A percentile compares a stretch with the other conserved stretches of the same genome.
phyloP scores from a whole-genome alignment of 2,797 vertebrate species.

The Sandelia bainsii region DNA sequence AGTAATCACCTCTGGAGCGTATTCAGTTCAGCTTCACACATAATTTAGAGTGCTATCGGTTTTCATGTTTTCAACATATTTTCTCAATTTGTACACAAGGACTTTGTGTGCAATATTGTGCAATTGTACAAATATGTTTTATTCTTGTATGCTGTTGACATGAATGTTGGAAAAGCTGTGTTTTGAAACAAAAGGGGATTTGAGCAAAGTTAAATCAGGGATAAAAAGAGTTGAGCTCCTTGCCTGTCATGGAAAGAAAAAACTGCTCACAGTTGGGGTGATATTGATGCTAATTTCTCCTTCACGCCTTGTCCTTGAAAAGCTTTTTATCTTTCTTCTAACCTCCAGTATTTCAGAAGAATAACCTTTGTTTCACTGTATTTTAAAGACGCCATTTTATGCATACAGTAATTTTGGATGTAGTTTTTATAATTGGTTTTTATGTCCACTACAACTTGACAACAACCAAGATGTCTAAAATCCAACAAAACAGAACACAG shows the following conservation, averaged over 20 bases:
- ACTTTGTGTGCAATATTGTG: slow-evolving; percentile 21
- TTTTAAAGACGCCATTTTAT: too few species aligned
- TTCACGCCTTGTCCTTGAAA: too few species aligned
- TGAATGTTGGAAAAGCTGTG: slow-evolving; percentile 20
- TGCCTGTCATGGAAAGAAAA: neutral
- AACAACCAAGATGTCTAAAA: too few species aligned
- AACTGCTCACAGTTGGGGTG: neutral
- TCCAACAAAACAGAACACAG: too few species aligned
- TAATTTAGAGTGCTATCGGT: slow-evolving; percentile 14
- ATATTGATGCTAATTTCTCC: neutral
- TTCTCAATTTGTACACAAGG: slow-evolving; percentile 21
- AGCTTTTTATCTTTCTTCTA: too few species aligned
- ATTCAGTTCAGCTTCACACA: slow-evolving; percentile 19
- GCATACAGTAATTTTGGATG: too few species aligned
- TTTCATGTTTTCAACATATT: neutral
- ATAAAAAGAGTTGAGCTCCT: slow-evolving; percentile 2
- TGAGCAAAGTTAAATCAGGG: neutral
- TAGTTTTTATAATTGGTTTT: neutral
- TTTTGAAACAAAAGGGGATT: slow-evolving; percentile 12
- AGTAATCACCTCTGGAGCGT: slow-evolving; percentile 4
- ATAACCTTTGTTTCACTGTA: too few species aligned
- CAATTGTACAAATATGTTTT: slow-evolving; percentile 20
- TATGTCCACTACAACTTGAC: slow-evolving; percentile 8
- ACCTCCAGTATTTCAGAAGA: too few species aligned
- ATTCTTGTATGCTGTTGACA: neutral